Evolutionary conservation across 2,888 invertebrate genomes (phyloP).

Genomic region (Ommatoiulus sabulosus): DNA sequence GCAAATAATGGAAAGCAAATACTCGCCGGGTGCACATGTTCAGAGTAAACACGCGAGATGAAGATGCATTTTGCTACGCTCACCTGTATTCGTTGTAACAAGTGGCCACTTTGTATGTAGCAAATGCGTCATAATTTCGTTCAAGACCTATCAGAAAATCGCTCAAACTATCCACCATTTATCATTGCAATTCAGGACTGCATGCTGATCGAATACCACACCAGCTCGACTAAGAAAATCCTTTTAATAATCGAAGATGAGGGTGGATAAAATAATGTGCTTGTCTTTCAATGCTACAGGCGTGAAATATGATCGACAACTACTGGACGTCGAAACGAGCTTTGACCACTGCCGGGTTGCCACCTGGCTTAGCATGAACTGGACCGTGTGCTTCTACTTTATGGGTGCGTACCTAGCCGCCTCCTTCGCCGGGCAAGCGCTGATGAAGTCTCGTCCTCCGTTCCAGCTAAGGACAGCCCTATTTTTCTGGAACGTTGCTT

Average conservation of each 20-base stretch:
- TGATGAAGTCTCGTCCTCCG: conserved; percentile 92
- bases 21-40: too few species aligned
- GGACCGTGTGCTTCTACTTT: not conserved
- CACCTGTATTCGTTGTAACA: too few species aligned
- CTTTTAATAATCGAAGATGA: not conserved
- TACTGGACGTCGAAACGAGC: not conserved
- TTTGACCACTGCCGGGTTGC: not conserved
- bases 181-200: too few species aligned
- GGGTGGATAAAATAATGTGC: not conserved
- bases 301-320: not conserved
- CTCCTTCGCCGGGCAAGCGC: conserved; percentile 75
- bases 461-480: conserved; percentile 83
- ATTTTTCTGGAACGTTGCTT: conserved; percentile 87
- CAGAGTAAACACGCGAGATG: too few species aligned
- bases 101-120: too few species aligned
- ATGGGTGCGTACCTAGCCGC: not conserved
- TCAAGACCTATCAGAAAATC: too few species aligned
- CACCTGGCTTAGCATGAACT: not conserved
- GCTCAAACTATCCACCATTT: too few species aligned
- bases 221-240: too few species aligned
- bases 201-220: too few species aligned
- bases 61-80: too few species aligned
- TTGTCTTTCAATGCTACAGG: not conserved
- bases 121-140: too few species aligned
- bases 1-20: too few species aligned